Percentiles rank a stretch among this genome's conserved stretches.
Evolutionary conservation across 2,113 vertebrate species (phyloP).

Genomic region (Hippocampus guttulatus): DNA sequence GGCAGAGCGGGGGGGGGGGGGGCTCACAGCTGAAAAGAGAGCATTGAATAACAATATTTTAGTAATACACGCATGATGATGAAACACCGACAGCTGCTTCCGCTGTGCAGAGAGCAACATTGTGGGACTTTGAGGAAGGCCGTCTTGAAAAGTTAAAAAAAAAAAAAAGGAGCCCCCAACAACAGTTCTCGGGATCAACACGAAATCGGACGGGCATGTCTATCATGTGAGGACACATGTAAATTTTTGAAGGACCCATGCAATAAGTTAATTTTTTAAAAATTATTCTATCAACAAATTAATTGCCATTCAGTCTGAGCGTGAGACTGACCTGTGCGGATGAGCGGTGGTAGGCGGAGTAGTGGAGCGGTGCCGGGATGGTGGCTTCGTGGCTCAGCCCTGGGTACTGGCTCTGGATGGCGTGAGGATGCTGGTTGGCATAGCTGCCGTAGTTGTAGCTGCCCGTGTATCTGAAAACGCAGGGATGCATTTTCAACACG

Average conservation of each 20-base stretch:
- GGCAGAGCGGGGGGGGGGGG: conserved; percentile 81
- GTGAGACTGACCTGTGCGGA: conserved; percentile 84
- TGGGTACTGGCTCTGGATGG: conserved; percentile 94
- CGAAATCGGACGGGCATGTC: no score
- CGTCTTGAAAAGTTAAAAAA: background rate
- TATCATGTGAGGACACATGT: no score
- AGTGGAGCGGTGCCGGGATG: conserved; percentile 89
- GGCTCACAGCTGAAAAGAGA: conserved; percentile 88
- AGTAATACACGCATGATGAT: conserved; percentile 74
- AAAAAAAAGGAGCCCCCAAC: no score
- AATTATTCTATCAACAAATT: no score
- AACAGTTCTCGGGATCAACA: no score
- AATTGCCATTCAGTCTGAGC: background rate
- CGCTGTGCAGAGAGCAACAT: background rate
- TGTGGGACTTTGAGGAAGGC: background rate
- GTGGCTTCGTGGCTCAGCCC: conserved; percentile 86
- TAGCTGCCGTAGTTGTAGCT: conserved; percentile 97
- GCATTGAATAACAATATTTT: conserved; percentile 92
- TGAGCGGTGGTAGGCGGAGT: conserved; percentile 90
- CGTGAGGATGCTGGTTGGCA: conserved; percentile 88
- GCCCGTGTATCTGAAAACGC: conserved; percentile 80
- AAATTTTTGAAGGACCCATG: no score
- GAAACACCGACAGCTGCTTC: conserved; percentile 74
- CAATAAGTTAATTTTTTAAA: no score
- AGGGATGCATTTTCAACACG: background rate